Conservation (phyloP, 2,888 invertebrate genomes). For the Dryadula phaetusa region DNA sequence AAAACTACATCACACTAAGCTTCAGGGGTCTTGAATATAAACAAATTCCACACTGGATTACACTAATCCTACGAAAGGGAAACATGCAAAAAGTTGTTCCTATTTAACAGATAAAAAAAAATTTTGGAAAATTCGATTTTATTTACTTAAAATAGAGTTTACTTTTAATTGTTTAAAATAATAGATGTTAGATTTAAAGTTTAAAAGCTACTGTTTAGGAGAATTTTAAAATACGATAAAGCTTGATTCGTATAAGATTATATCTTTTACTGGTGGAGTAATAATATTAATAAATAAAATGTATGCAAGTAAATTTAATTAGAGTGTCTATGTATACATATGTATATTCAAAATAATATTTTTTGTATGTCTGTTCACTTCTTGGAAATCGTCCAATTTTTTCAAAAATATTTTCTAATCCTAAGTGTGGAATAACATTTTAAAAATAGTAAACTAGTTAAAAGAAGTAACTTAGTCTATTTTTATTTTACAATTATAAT, state of each 20-base stretch:
- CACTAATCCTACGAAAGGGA: conserved; percentile 40
- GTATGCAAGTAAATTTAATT: no score
- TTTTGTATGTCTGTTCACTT: no score
- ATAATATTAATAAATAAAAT: no score
- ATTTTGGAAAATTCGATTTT: background rate
- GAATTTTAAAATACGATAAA: background rate
- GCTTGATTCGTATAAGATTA: background rate
- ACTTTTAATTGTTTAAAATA: background rate
- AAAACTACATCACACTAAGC: conserved; percentile 32
- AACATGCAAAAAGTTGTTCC: conserved; percentile 11
- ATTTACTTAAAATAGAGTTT: background rate
- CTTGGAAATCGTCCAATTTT: no score
- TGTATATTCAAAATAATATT: no score
- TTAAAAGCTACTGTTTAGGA: background rate
- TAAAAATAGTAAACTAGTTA: no score
- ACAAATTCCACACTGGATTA: conserved; percentile 48
- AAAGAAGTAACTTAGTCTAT: no score
- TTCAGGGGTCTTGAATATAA: conserved; percentile 42
- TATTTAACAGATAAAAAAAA: background rate
- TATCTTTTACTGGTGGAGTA: background rate
- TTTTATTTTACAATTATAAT: no score
- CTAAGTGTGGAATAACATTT: no score
- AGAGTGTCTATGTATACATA: no score
- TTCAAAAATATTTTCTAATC: no score
- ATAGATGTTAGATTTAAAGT: background rate